Base-by-base conservation (phyloP, 2,888 invertebrate genomes). In the Macaria liturata region DNA sequence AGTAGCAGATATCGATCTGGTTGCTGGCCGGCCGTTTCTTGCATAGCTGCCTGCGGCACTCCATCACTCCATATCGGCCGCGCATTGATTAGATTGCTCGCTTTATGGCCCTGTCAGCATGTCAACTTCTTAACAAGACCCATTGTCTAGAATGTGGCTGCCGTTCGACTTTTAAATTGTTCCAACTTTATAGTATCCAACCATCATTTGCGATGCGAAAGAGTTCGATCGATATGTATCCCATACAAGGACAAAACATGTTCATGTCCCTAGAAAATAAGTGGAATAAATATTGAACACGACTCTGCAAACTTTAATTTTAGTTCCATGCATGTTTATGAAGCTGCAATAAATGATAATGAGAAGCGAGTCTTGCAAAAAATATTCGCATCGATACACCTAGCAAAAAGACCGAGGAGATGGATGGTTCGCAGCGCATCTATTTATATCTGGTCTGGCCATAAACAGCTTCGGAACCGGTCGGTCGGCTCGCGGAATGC, bases 381-480 rank as follows among this genome's bases (percentile, higher is more conserved):
- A 65, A 58, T 60, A 63, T 63, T 63, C 60, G 58, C 62, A 59
- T 62, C 63, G 64, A 64, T 66, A 59, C 64, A 64, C 63, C 64
- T 66, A 66, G 62, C 62, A 70, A 84, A 83, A 86, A 85, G 75
- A 83, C 77, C 79, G 78, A 73, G 77, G 78, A 86, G 89, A 90
- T 84, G 84, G 86, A 88, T 87, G 84, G 78, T 81, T 76, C 80
- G 84, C 85, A 78, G 81, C 75, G 78, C 79, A 78, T 88, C 89
- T 91, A 90, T 90, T 89, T 91, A 88, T 91, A 90, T 84, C 87
- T 85, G 86, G 86, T 84, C 82, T 83, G 80, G 78, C 86, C 87
- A 85, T 88, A 88, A 89, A 88, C 86, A 83, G 86, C 80, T 75
- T 74, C 78, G 79, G 78, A 88, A 91, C 91, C 91, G 89, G 91